Conservation (phyloP, 2,113 vertebrate species). For the Paradoxurus hermaphroditus region DNA sequence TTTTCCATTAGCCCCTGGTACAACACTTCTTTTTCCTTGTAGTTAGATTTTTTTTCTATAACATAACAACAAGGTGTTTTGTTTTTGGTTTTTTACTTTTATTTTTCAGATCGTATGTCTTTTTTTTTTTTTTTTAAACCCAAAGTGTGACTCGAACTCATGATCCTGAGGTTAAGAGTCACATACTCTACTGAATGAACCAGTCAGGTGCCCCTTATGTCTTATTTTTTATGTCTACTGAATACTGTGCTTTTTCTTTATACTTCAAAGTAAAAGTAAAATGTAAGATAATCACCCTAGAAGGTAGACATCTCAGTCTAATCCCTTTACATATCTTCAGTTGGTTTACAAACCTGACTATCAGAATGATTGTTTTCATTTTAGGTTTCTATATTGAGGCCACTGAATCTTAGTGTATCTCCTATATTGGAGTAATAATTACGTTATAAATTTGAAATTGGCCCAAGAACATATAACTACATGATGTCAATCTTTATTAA, state of each 20-base stretch:
- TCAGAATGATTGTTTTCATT: background rate
- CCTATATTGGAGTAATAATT: background rate
- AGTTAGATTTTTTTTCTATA: background rate
- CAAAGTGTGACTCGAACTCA: background rate
- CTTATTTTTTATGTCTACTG: background rate
- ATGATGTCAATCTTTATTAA: background rate
- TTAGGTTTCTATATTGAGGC: background rate
- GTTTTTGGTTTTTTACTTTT: background rate
- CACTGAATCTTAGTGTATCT: background rate
- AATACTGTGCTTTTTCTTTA: background rate
- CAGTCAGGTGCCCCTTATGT: background rate
- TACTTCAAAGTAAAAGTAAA: background rate
- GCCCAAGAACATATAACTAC: background rate
- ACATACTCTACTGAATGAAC: background rate
- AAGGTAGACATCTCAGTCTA: background rate
- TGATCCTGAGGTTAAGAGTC: background rate
- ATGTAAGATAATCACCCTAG: background rate
- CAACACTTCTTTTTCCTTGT: background rate
- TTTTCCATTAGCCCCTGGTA: background rate
- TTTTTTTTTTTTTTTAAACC: background rate
- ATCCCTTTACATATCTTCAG: background rate
- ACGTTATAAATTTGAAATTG: background rate
- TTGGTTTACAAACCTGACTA: background rate
- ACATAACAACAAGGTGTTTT: background rate
- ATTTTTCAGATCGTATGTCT: background rate